These are phyloP conservation scores for Tamias sibiricus DNA, from an alignment of 2,113 vertebrate species.

Conservation along the genomic window DNA sequence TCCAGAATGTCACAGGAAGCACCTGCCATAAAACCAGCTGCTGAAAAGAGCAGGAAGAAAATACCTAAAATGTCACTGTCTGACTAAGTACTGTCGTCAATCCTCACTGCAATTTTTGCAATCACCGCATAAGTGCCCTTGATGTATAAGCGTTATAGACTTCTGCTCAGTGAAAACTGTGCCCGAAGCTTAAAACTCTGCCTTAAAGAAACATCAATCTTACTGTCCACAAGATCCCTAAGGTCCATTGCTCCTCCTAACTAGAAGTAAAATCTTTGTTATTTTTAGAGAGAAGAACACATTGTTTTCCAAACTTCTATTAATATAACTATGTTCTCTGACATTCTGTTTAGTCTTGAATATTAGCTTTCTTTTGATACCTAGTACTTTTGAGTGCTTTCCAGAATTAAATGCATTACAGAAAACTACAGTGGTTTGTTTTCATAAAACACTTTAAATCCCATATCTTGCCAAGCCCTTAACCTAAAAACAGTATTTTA, in stretches of 20 bases:
- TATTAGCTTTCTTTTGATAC: constrained; percentile 8
- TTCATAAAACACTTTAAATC: constrained; percentile 33
- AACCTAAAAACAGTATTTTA: constrained; percentile 8
- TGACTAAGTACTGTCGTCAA: constrained; percentile 69
- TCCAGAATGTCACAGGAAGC: constrained; percentile 48
- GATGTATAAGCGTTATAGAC: constrained; percentile 60
- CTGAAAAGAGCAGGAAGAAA: constrained; percentile 62
- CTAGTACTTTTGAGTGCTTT: not conserved
- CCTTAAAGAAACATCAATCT: constrained; percentile 70
- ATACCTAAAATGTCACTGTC: constrained; percentile 58
- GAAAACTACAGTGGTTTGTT: not conserved
- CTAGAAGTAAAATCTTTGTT: constrained; percentile 45
- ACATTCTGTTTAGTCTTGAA: not conserved
- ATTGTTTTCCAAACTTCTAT: constrained; percentile 50
- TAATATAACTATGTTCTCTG: not conserved
- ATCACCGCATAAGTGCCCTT: constrained; percentile 71
- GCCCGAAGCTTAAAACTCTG: constrained; percentile 55
- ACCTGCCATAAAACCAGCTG: constrained; percentile 52
- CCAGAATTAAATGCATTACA: not conserved
- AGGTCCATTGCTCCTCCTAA: constrained; percentile 52
- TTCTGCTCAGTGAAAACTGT: constrained; percentile 66
- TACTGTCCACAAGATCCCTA: not conserved
- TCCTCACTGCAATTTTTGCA: constrained; percentile 66
- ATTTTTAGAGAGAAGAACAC: constrained; percentile 61
- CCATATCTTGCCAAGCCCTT: not conserved